Conservation (phyloP, 2,888 invertebrate species). For the Luperina testacea region DNA sequence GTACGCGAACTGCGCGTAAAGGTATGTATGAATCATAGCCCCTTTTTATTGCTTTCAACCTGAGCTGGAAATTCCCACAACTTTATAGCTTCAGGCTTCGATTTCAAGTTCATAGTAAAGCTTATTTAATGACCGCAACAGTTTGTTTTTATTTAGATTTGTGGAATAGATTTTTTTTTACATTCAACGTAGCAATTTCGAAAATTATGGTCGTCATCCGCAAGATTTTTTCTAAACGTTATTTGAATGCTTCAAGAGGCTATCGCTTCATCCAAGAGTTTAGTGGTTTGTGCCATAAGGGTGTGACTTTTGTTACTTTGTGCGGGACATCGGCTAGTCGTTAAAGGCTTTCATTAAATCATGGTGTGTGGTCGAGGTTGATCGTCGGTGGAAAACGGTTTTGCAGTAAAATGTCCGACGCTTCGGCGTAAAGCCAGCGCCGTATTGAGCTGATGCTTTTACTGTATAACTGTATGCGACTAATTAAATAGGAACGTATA, state of each 20-base stretch:
- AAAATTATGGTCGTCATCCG: slow-evolving; percentile 14
- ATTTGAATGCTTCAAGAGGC: slow-evolving; percentile 8
- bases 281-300: slow-evolving; percentile 15
- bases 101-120: slow-evolving; percentile 74
- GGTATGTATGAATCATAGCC: slow-evolving; percentile 75
- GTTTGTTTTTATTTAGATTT: slow-evolving; percentile 55
- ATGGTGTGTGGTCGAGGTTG: slow-evolving; percentile 62
- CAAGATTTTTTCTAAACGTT: not conserved
- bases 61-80: slow-evolving; percentile 77
- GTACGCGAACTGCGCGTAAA: slow-evolving; percentile 54
- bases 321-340: slow-evolving; percentile 44
- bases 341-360: slow-evolving; percentile 60
- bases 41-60: slow-evolving; percentile 71
- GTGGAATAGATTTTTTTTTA: slow-evolving; percentile 36
- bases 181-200: slow-evolving; percentile 26
- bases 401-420: slow-evolving; percentile 68
- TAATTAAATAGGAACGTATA: slow-evolving; percentile 44
- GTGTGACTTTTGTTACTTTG: slow-evolving; percentile 42
- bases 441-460: slow-evolving; percentile 38
- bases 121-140: slow-evolving; percentile 66
- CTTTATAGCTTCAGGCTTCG: slow-evolving; percentile 70
- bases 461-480: slow-evolving; percentile 24
- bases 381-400: slow-evolving; percentile 64
- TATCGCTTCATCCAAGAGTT: slow-evolving; percentile 1
- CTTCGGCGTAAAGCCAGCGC: slow-evolving; percentile 66